Evolutionary conservation across 2,797 vertebrate genomes (phyloP).

Genomic region (Odontamblyopus lacepedii): DNA sequence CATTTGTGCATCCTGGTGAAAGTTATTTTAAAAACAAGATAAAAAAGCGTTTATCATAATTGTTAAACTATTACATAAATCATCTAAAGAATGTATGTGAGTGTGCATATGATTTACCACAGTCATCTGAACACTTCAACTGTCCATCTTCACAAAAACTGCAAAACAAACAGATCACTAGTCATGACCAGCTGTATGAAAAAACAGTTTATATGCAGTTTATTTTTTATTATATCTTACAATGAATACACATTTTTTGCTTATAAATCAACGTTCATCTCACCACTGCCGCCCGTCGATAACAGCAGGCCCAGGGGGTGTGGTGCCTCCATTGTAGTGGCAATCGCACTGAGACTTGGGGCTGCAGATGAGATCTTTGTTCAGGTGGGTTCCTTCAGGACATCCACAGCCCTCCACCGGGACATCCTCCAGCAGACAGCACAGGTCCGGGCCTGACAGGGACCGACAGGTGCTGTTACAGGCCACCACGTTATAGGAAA

Average conservation of each 20-base stretch:
- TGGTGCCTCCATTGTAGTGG: constrained; percentile 32
- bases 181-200: too few species aligned
- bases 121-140: constrained; percentile 61
- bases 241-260: not conserved
- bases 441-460: constrained; percentile 59
- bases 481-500: constrained; percentile 54
- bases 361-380: constrained; percentile 49
- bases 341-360: constrained; percentile 62
- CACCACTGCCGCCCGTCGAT: constrained; percentile 69
- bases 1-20: constrained; percentile 57
- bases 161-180: constrained; percentile 31
- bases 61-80: not conserved
- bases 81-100: not conserved
- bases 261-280: constrained; percentile 17
- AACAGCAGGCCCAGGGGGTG: constrained; percentile 37
- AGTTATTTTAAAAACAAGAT: not conserved
- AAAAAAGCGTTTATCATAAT: too few species aligned
- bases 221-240: too few species aligned
- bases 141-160: constrained; percentile 73
- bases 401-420: constrained; percentile 77
- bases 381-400: constrained; percentile 61
- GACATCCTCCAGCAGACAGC: constrained; percentile 47
- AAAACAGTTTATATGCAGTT: too few species aligned
- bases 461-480: constrained; percentile 74
- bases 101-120: constrained; percentile 57